Evolutionary conservation across 2,113 vertebrate genomes (phyloP).

Genomic region (Campylomormyrus tamandua): DNA sequence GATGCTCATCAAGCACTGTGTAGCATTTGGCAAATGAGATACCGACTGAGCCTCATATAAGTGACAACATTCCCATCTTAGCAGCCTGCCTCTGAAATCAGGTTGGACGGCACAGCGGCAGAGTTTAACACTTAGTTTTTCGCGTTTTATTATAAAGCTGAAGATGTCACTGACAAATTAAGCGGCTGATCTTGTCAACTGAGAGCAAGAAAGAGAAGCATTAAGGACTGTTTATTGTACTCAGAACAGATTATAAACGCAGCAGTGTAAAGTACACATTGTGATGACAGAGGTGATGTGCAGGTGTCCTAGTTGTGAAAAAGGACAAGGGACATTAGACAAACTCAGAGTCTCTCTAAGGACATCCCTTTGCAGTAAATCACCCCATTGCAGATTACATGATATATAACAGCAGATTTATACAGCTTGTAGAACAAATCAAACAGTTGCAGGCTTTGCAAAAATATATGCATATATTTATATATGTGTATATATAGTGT

Average conservation of each 20-base stretch:
- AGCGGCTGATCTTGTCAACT: neutral
- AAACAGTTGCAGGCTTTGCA: slow-evolving; percentile 65
- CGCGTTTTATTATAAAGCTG: neutral
- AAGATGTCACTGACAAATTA: neutral
- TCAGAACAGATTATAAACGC: slow-evolving; percentile 88
- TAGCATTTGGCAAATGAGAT: neutral
- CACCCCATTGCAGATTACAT: slow-evolving; percentile 41
- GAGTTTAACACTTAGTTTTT: neutral
- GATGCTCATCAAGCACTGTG: neutral
- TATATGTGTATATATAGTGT: slow-evolving; percentile 39
- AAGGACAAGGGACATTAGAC: slow-evolving; percentile 2
- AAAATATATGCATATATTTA: slow-evolving; percentile 69
- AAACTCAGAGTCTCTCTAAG: slow-evolving; percentile 26
- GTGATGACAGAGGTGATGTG: slow-evolving; percentile 47
- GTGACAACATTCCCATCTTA: neutral
- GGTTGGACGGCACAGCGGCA: neutral
- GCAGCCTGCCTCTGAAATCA: neutral
- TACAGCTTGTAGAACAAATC: slow-evolving; percentile 61
- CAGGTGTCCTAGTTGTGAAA: slow-evolving; percentile 37
- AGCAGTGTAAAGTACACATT: slow-evolving; percentile 78
- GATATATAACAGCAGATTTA: slow-evolving; percentile 48
- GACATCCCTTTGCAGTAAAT: slow-evolving; percentile 31
- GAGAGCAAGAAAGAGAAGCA: slow-evolving; percentile 46
- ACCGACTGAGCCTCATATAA: neutral
- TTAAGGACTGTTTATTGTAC: slow-evolving; percentile 86